A percentile compares a stretch with the other conserved stretches of the same genome.
These are phyloP conservation scores for Microchrysa polita DNA, from an alignment of 2,888 invertebrate genomes.

Conservation along the genomic window DNA sequence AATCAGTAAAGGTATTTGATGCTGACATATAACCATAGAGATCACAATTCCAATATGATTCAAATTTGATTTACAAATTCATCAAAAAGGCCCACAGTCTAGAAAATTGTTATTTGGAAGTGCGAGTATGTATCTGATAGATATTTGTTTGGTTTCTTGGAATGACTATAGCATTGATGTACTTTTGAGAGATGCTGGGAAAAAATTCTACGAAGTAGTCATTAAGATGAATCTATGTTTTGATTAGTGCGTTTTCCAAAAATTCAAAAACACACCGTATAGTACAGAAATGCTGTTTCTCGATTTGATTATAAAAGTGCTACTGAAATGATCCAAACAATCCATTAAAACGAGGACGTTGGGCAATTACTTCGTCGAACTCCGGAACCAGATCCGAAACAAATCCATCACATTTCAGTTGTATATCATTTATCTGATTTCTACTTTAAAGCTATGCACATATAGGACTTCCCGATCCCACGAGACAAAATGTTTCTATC, in stretches of 20 bases:
- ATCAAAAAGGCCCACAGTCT: slow-evolving; percentile 15
- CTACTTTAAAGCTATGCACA: background rate
- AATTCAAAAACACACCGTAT: slow-evolving; percentile 38
- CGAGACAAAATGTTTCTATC: background rate
- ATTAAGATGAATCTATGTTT: slow-evolving; percentile 45
- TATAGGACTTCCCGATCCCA: background rate
- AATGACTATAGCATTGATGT: slow-evolving; percentile 42
- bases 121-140: slow-evolving; percentile 13
- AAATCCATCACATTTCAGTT: background rate
- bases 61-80: slow-evolving; percentile 13
- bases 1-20: too few relatives aligned
- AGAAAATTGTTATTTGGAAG: slow-evolving; percentile 7
- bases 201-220: slow-evolving; percentile 46
- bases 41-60: background rate
- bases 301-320: slow-evolving; percentile 45
- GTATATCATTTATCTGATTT: background rate
- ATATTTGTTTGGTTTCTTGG: slow-evolving; percentile 48
- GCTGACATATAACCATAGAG: slow-evolving; percentile 20
- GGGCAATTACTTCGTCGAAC: slow-evolving; percentile 26
- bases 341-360: slow-evolving; percentile 42
- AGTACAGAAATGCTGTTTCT: slow-evolving; percentile 25
- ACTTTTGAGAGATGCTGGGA: slow-evolving; percentile 36
- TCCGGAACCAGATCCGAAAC: slow-evolving; percentile 35
- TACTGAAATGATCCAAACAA: slow-evolving; percentile 44
- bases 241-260: slow-evolving; percentile 42